Conservation (phyloP, 2,888 invertebrate genomes). For the Drosophila paranaensis region DNA sequence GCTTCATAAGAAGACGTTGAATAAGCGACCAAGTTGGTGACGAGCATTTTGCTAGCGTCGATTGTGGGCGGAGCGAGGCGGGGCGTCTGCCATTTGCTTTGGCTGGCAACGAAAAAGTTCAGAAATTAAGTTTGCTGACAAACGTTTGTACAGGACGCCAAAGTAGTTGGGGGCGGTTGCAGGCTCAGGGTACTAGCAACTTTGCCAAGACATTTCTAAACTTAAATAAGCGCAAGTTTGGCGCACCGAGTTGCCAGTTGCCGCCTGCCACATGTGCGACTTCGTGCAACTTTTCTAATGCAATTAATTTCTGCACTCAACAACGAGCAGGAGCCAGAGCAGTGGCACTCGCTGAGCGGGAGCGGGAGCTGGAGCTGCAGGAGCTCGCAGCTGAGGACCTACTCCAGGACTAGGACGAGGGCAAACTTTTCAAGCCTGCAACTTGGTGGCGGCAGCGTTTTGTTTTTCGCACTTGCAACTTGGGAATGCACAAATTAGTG, state of each 20-base stretch:
- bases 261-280: slow-evolving; percentile 69
- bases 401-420: slow-evolving; percentile 27
- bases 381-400: slow-evolving; percentile 6
- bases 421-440: slow-evolving; percentile 52
- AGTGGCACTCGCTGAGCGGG: not conserved
- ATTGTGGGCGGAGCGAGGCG: slow-evolving; percentile 29
- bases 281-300: slow-evolving; percentile 77
- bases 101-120: slow-evolving; percentile 69
- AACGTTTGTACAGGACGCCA: slow-evolving; percentile 66
- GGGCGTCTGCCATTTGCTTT: slow-evolving; percentile 64
- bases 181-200: slow-evolving; percentile 36
- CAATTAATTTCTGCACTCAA: slow-evolving; percentile 81
- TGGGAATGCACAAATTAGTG: slow-evolving; percentile 79
- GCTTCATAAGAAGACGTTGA: slow-evolving; percentile 43
- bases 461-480: slow-evolving; percentile 75
- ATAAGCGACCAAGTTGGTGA: slow-evolving; percentile 73
- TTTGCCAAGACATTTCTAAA: slow-evolving; percentile 76
- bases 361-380: not conserved
- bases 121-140: slow-evolving; percentile 81
- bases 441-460: slow-evolving; percentile 59
- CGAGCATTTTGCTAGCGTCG: slow-evolving; percentile 72
- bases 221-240: slow-evolving; percentile 76
- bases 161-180: slow-evolving; percentile 4
- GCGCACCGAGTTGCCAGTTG: slow-evolving; percentile 58
- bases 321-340: slow-evolving; percentile 28